A percentile compares a stretch with the other conserved stretches of the same genome.
Conservation (phyloP, 1,140 invertebrate species). For the Whitmania pigra region DNA sequence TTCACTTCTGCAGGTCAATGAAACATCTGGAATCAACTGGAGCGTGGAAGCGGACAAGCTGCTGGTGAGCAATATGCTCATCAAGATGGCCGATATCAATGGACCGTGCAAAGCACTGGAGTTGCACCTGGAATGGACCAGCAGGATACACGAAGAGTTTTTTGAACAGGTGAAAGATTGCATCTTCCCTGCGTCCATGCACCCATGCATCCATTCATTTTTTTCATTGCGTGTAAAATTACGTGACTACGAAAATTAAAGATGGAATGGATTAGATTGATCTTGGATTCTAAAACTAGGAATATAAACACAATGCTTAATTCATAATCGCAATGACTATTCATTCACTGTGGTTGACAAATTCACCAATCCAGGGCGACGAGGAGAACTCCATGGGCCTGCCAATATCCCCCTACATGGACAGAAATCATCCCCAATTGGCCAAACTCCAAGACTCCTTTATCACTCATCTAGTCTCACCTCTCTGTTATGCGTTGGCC, state of each 20-base stretch:
- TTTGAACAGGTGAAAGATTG: slow-evolving; percentile 47
- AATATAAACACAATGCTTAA: background rate
- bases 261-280: too few species aligned
- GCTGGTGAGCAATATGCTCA: slow-evolving; percentile 50
- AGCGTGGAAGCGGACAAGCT: slow-evolving; percentile 48
- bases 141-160: slow-evolving; percentile 50
- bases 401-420: slow-evolving; percentile 55
- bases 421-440: slow-evolving; percentile 49
- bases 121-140: slow-evolving; percentile 49
- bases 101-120: slow-evolving; percentile 48
- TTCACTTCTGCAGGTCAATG: slow-evolving; percentile 35
- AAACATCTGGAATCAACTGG: slow-evolving; percentile 49
- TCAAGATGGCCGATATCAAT: slow-evolving; percentile 54
- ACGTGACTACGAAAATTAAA: too few species aligned
- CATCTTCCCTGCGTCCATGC: too few species aligned
- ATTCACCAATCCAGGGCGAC: slow-evolving; percentile 44
- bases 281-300: background rate
- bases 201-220: too few species aligned
- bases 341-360: background rate
- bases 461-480: slow-evolving; percentile 53
- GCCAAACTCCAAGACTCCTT: slow-evolving; percentile 55
- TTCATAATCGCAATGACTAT: background rate
- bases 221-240: too few species aligned
- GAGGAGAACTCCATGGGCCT: slow-evolving; percentile 50
- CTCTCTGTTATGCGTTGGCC: slow-evolving; percentile 50